These are phyloP conservation scores for Pinna nobilis DNA, from an alignment of 1,140 invertebrate genomes.

Conservation along the genomic window DNA sequence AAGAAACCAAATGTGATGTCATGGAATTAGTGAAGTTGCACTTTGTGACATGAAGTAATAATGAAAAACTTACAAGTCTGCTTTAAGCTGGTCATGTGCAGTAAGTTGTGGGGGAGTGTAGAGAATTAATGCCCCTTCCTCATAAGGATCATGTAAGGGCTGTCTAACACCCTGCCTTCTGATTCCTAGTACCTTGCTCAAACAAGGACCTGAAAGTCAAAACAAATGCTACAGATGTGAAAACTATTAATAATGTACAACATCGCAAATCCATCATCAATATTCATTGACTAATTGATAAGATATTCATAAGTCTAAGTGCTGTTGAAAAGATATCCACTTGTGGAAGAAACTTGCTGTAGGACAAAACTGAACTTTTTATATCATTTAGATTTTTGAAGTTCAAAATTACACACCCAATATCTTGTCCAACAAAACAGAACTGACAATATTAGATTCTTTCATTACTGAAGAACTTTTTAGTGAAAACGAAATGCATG, in stretches of 20 bases:
- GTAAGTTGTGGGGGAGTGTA: slow-evolving; percentile 89
- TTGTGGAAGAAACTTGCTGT: too few species aligned
- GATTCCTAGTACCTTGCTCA: slow-evolving; percentile 83
- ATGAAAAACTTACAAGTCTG: slow-evolving; percentile 77
- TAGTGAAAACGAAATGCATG: too few species aligned
- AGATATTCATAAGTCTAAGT: too few species aligned
- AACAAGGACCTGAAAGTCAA: slow-evolving; percentile 41
- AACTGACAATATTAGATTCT: too few species aligned
- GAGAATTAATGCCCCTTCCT: slow-evolving; percentile 93
- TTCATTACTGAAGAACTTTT: too few species aligned
- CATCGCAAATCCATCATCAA: slow-evolving; percentile 12
- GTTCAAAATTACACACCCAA: not conserved
- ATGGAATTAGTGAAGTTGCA: too few species aligned
- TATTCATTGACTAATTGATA: too few species aligned
- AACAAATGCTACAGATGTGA: not conserved
- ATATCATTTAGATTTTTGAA: slow-evolving; percentile 46
- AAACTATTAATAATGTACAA: not conserved
- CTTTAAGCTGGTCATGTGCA: slow-evolving; percentile 89
- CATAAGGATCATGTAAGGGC: slow-evolving; percentile 94
- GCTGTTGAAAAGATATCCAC: too few species aligned
- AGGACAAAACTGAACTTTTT: too few species aligned
- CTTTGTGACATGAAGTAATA: too few species aligned
- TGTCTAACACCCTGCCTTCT: slow-evolving; percentile 81
- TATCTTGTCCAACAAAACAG: too few species aligned
- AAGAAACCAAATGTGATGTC: too few species aligned